Evolutionary conservation across 2,113 vertebrate species (phyloP), one percentile per base, ranked within the genome.

Genomic region (Struthio camelus): DNA sequence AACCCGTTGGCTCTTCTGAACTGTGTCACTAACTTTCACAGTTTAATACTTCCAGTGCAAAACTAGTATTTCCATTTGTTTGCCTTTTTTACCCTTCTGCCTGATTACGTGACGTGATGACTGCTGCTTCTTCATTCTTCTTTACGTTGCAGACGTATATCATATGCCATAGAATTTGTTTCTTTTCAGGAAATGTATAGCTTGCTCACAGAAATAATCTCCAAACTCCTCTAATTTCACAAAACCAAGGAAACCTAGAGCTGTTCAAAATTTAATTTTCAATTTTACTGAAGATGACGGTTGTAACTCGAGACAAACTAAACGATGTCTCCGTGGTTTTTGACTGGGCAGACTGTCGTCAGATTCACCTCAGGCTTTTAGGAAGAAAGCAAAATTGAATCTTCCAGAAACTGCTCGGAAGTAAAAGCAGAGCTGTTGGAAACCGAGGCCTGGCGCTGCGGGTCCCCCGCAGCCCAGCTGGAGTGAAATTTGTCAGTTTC

Each of bases 401-500:
- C 27, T 87, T 61, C 50, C 51, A 95, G 90, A 87, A 91, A 5
- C 2, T 11, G 62, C 6, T 20, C 86, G 25, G 50, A 90, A 94
- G 44, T 46, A 90, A 95, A 95, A 96, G 8, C 75, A 90, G 87
- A 85, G 44, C 17, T 87, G 23, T 38, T 89, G 46, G 16, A 83
- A 67, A 77, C 25, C 40, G 61, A 67, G 24, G 1, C 0, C 1
- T 34, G 1, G 19, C 30, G 91, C 58, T 40, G 40, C 20, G 34
- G 10, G 36, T 71, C 36, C 22, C 76, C 80, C 15, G 67, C 40
- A 88, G 54, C 53, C 24, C 50, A 78, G 50, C 64, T 86, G 87
- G 51, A 83, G 32, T 53, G 75, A 80, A 90, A 85, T 66, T 93
- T 80, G 12, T 83, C 85, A 66, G 77, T 80, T 89, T 91, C n/a